Evolutionary conservation across 2,888 invertebrate species (phyloP).

Genomic region (Hemicrepidius hirtus): DNA sequence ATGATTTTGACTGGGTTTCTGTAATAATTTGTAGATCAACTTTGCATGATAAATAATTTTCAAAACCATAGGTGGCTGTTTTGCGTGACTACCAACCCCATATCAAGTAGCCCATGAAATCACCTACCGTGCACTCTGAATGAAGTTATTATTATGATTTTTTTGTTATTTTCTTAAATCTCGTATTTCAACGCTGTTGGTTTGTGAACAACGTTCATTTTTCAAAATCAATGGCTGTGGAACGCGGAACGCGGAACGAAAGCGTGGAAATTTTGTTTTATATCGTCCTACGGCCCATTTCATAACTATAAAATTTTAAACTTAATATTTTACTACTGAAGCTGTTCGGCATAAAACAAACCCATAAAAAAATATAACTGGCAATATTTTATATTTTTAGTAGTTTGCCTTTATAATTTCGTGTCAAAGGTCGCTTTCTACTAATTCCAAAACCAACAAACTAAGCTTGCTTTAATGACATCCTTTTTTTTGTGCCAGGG

Average conservation of each 20-base stretch:
- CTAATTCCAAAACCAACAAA: slow-evolving; percentile 23
- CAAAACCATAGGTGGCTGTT: slow-evolving; percentile 9
- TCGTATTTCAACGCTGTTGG: not conserved
- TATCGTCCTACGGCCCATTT: not conserved
- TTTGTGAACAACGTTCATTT: too few species aligned
- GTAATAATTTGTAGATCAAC: not conserved
- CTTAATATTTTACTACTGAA: slow-evolving; percentile 17
- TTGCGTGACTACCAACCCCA: slow-evolving; percentile 17
- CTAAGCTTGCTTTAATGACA: not conserved
- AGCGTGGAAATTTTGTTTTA: not conserved
- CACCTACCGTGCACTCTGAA: slow-evolving; percentile 19
- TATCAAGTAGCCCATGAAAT: slow-evolving; percentile 12
- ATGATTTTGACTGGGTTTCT: not conserved
- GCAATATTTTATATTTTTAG: slow-evolving; percentile 23
- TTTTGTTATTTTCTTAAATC: not conserved
- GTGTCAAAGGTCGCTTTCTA: slow-evolving; percentile 11
- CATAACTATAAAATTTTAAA: slow-evolving; percentile 17
- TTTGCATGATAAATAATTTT: not conserved
- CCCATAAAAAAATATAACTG: slow-evolving; percentile 28
- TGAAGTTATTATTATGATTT: slow-evolving; percentile 17
- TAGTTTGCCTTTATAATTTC: slow-evolving; percentile 9
- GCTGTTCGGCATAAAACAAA: slow-evolving; percentile 22
- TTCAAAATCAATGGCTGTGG: too few species aligned
- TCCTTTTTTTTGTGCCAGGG: not conserved
- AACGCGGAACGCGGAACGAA: not conserved